Evolutionary conservation across 2,888 invertebrate species (phyloP), one percentile per base, ranked within the genome.

Genomic region (Aricia artaxerxes): DNA sequence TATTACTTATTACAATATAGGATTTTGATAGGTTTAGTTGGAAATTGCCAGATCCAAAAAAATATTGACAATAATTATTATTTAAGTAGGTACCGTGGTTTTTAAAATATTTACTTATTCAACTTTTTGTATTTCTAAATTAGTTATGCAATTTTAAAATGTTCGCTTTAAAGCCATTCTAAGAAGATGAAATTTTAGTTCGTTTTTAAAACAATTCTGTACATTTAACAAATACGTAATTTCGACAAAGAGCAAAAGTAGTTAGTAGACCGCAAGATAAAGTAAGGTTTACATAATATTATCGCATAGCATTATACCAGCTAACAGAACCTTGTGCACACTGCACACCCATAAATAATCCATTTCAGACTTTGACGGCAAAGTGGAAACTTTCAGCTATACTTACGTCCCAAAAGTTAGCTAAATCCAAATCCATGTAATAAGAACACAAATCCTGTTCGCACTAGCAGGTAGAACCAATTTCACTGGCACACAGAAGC

Each of bases 361-460:
- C 1, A 69, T 69, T 69, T 69, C 5, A 13, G 69, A 69, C 16
- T 69, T 69, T 69, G 11, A 69, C 69, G 40, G 73, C 16, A 73
- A 73, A 78, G 77, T 60, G 73, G 40, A 73, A 73, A 78, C 77
- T 60, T 80, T 81, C 64, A 73, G 79, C 78, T 73, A 82, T 82
- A 82, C 82, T 82, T 81, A 82, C 81, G 73, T 82, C 79, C 75
- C 44, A 44, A 60, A 44, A 78, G 77, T 60, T 57, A 79, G 64
- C 57, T 76, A 78, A 78, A 81, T 82, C 81, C 82, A 79, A 73
- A 80, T 57, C 80, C 76, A 64, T 78, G 69, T 44, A 49, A 35
- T 64, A 78, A 77, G 78, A 78, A 64, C 64, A 72, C 64, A 78
- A 78, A 57, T 75, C 75, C 69, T 78, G 75, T 64, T 49, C 24